Base-by-base conservation (phyloP, 2,113 vertebrate genomes). In the Mionectes macconnelli region DNA sequence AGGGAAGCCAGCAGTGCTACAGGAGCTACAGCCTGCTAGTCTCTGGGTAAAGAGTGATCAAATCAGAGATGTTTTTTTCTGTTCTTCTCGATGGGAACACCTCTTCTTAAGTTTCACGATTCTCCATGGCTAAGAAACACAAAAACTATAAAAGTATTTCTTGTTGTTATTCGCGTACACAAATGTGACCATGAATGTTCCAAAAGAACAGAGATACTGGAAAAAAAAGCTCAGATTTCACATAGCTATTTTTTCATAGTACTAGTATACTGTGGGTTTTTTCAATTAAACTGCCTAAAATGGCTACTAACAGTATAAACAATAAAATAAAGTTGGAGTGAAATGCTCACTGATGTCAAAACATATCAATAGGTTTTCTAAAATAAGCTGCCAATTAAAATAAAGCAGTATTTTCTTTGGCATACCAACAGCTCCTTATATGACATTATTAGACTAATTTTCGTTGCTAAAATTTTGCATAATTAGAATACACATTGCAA, bases 391-490 rank as follows among this genome's bases (percentile, higher is more conserved):
- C 44, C 56, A 81, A 31, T 81, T 49, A 86, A 93, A 93, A 92
- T 80, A 14, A 16, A 50, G 6, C 7, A 83, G 3, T 76, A 50
- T 91, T 94, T 95, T 81, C n/a, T 69, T 49, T 91, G 69, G 53
- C 66, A 37, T 31, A 57, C 28, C 69, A 76, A 37, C 52, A 76
- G 21, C 22, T 87, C 37, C 62, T 79, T 73, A 44, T 45, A 60
- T 68, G 56, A 78, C 60, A 67, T 68, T 87, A 72, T 33, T 4
- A 92, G 31, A 2, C 23, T 45, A 75, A 78, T 94, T 72, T 84
- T 90, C 69, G 89, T 78, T 69, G 12, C n/a, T 91, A 64, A 82
- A 90, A 50, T 85, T 93, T 89, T 94, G 37, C 64, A 62, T 88
- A 72, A 87, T 87, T 87, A 76, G 31, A 73, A 76, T 73, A 42